phyloP scores from a whole-genome alignment of 2,797 vertebrate species.

The Cebuella pygmaea region DNA sequence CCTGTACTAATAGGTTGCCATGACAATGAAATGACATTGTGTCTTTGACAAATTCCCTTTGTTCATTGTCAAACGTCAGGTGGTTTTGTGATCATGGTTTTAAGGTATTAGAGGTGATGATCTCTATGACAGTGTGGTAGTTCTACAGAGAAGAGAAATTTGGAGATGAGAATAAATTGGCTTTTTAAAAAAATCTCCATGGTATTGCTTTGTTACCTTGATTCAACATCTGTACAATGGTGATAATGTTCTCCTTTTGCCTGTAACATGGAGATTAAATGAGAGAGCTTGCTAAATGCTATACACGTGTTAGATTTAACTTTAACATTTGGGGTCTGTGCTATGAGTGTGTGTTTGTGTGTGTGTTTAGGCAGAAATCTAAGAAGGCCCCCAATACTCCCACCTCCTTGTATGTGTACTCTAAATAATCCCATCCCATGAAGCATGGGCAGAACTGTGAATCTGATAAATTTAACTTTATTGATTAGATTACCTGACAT shows the following conservation, averaged over 20 bases:
- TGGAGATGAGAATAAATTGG: neutral
- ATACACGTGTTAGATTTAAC: neutral
- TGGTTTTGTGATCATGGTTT: neutral
- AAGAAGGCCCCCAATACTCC: neutral
- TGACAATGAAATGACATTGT: conserved; percentile 37
- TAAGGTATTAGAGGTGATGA: neutral
- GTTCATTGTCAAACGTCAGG: conserved; percentile 36
- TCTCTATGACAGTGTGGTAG: neutral
- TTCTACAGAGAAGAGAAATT: neutral
- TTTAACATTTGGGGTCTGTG: neutral
- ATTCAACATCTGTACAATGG: neutral
- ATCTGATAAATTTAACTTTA: neutral
- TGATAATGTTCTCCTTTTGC: neutral
- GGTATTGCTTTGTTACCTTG: neutral
- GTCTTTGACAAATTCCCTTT: conserved; percentile 4
- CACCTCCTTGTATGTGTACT: neutral
- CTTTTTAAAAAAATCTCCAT: neutral
- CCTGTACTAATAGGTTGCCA: conserved; percentile 39
- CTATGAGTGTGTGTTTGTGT: neutral
- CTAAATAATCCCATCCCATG: neutral
- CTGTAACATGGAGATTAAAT: neutral
- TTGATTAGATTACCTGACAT: neutral
- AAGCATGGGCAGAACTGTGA: neutral
- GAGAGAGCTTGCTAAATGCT: neutral
- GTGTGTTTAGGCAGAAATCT: neutral